Conservation (phyloP, 1,140 invertebrate species). For the Bombus vancouverensis region DNA sequence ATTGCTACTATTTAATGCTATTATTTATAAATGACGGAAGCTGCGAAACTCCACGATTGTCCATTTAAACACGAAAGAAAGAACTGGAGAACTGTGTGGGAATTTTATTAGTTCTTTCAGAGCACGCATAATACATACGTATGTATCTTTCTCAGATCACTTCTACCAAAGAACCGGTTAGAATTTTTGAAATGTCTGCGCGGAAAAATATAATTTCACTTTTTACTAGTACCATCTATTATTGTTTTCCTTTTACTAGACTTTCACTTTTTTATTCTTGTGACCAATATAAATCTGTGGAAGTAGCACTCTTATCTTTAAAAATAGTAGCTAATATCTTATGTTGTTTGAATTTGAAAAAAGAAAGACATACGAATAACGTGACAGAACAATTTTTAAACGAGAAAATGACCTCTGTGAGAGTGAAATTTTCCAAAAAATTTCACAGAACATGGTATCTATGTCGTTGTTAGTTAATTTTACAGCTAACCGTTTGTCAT, state of each 20-base stretch:
- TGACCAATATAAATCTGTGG: not conserved
- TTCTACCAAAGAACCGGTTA: not conserved
- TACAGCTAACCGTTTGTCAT: not conserved
- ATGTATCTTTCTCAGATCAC: not conserved
- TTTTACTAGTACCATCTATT: not conserved
- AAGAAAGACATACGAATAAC: not conserved
- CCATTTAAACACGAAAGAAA: not conserved
- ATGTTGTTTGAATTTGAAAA: not conserved
- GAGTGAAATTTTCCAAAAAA: not conserved
- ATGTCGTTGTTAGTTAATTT: not conserved
- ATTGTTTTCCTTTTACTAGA: not conserved
- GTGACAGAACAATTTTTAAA: not conserved
- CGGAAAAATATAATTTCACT: conserved; percentile 6
- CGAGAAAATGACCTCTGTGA: not conserved
- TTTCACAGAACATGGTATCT: not conserved
- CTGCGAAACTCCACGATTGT: not conserved
- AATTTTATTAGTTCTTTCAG: conserved; percentile 14
- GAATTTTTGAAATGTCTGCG: not conserved
- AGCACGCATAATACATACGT: not conserved
- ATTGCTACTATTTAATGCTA: no score
- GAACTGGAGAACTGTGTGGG: not conserved
- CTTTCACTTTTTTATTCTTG: not conserved
- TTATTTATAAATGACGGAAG: no score
- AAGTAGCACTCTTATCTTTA: not conserved
- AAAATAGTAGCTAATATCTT: not conserved